Percentiles rank a stretch among this genome's conserved stretches.
Conservation (phyloP, 2,113 vertebrate species). For the Columba livia region DNA sequence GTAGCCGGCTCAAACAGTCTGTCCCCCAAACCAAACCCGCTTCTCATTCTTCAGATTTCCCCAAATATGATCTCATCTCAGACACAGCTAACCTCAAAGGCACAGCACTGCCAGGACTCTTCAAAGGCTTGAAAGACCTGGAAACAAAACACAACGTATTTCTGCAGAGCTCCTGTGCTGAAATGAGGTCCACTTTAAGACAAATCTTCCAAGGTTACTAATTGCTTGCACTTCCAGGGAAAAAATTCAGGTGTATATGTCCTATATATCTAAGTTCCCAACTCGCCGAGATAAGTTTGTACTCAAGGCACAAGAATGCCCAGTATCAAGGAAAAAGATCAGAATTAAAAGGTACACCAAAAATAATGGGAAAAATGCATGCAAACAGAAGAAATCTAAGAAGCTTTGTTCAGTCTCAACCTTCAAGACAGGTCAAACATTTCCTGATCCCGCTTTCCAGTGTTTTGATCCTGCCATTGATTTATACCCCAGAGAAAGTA, state of each 20-base stretch:
- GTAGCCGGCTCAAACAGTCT: not conserved
- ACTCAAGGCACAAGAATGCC: not conserved
- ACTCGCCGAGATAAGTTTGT: not conserved
- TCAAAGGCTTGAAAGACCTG: not conserved
- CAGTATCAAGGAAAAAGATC: not conserved
- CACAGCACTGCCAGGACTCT: not conserved
- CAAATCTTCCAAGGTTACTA: not conserved
- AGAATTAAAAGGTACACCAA: not conserved
- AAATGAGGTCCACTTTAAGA: not conserved
- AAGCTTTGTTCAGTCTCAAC: not conserved
- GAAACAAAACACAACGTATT: not conserved
- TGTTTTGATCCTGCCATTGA: constrained; percentile 5
- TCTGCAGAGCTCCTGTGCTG: not conserved
- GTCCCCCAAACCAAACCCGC: not conserved
- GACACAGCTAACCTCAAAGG: not conserved
- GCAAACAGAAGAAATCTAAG: not conserved
- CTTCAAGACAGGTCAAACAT: not conserved
- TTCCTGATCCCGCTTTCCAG: not conserved
- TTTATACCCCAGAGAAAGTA: not conserved
- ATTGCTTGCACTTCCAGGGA: not conserved
- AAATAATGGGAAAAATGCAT: not conserved
- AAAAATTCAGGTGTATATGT: not conserved
- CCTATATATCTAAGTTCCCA: not conserved
- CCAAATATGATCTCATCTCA: not conserved
- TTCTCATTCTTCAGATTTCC: not conserved